Conservation (phyloP, 1,140 invertebrate species). For the Achatina immaculata region DNA sequence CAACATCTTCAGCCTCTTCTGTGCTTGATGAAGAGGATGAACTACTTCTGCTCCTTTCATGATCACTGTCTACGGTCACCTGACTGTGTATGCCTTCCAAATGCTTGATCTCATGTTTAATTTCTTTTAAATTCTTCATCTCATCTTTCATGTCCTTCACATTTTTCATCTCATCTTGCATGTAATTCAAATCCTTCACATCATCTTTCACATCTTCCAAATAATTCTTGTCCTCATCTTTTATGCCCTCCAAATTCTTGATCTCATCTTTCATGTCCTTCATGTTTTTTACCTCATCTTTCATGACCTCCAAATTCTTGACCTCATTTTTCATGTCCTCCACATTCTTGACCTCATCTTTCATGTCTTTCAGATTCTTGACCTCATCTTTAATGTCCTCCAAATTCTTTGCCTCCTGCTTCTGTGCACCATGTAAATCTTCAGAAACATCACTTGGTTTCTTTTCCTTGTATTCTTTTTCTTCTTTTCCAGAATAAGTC, state of each 20-base stretch:
- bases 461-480: too few relatives aligned
- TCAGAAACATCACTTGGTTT: too few relatives aligned
- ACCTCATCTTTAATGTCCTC: background rate
- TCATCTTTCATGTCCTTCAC: background rate
- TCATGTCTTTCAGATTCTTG: background rate
- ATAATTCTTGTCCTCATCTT: background rate
- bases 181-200: background rate
- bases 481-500: background rate
- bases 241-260: background rate
- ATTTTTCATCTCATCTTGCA: background rate
- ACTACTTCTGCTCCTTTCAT: too few relatives aligned
- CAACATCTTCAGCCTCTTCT: too few relatives aligned
- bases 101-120: background rate
- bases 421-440: too few relatives aligned
- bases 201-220: too few relatives aligned
- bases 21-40: too few relatives aligned
- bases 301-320: background rate
- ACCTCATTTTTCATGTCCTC: too few relatives aligned
- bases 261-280: background rate
- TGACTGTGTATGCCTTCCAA: too few relatives aligned
- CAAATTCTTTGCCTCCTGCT: background rate
- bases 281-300: background rate
- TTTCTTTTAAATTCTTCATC: background rate
- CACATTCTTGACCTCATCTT: background rate
- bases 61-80: too few relatives aligned